A percentile compares a stretch with the other conserved stretches of the same genome.
phyloP scores from a whole-genome alignment of 2,113 vertebrate species.

The Camarhynchus parvulus region DNA sequence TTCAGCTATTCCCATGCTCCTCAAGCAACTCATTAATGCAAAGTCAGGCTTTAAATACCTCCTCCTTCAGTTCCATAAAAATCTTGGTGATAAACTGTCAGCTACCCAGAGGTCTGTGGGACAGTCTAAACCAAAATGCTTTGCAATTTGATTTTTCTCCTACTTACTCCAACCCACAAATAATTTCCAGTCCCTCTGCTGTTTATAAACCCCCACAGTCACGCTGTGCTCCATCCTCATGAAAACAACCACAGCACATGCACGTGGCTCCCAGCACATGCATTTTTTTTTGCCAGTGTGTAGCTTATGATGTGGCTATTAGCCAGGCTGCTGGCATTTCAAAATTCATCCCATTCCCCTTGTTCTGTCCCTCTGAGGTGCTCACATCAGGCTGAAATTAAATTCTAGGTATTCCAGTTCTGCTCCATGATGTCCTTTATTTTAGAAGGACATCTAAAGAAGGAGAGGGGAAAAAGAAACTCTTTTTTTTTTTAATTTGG shows the following conservation, averaged over 20 bases:
- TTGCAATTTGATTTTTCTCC: background rate
- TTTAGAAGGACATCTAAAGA: background rate
- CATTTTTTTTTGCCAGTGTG: background rate
- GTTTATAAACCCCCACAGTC: background rate
- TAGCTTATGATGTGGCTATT: background rate
- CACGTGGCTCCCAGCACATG: background rate
- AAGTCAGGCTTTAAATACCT: background rate
- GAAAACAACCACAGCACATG: background rate
- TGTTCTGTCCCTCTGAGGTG: background rate
- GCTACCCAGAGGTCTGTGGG: background rate
- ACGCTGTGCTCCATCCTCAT: background rate
- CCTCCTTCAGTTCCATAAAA: background rate
- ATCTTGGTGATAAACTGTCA: background rate
- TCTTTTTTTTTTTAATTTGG: background rate
- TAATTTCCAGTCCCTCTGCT: background rate
- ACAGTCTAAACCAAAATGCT: background rate
- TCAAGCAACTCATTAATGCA: background rate
- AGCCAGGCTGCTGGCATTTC: background rate
- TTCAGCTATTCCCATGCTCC: background rate
- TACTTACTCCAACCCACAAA: background rate
- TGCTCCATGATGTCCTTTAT: background rate
- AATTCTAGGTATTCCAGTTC: background rate
- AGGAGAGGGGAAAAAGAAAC: rapidly evolving
- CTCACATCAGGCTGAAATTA: background rate
- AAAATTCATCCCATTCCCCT: background rate